Evolutionary conservation across 2,113 vertebrate species (phyloP), one percentile per base, ranked within the genome.

Genomic region (Clinocottus analis): DNA sequence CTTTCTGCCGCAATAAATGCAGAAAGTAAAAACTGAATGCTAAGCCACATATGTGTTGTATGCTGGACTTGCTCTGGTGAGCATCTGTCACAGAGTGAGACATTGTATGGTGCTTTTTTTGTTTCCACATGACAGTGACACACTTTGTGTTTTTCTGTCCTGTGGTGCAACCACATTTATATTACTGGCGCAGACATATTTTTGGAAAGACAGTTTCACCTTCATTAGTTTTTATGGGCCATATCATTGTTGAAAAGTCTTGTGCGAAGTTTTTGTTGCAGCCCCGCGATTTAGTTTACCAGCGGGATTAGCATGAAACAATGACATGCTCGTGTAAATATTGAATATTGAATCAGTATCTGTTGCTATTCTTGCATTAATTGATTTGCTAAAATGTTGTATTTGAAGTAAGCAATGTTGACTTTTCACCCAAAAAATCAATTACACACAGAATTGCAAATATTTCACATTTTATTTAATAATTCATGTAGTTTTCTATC

Each of bases 391-490:
- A 12, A 33, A 21, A 43, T 64, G 19, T 55, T 59, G 59, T 41
- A 12, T 69, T 66, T 61, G 4, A 67, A 83, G 33, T 25, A 17
- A n/a, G 6, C 68, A 69, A 1, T 17, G 29, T 23, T 21, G 0
- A 29, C 13, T 25, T 55, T 21, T 12, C 10, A 37, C 11, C 31
- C 47, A 76, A 5, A 56, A 31, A 31, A 3, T 31, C 16, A 58
- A 14, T 45, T n/a, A 16, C n/a, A 39, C 55, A 41, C 17, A 37
- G 1, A 56, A 41, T n/a, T 45, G 19, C 12, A 35, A 25, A 77
- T 49, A 17, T 69, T 77, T 37, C 56, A 61, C 1, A 25, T 45
- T 53, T 23, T 1, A 7, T 58, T 76, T 37, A 51, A 62, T 76
- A 59, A 71, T 31, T 75, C 4, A 65, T 70, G 25, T 6, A 3